Evolutionary conservation across 1,140 invertebrate species (phyloP), one percentile per base, ranked within the genome.

Genomic region (Eciton burchellii): DNA sequence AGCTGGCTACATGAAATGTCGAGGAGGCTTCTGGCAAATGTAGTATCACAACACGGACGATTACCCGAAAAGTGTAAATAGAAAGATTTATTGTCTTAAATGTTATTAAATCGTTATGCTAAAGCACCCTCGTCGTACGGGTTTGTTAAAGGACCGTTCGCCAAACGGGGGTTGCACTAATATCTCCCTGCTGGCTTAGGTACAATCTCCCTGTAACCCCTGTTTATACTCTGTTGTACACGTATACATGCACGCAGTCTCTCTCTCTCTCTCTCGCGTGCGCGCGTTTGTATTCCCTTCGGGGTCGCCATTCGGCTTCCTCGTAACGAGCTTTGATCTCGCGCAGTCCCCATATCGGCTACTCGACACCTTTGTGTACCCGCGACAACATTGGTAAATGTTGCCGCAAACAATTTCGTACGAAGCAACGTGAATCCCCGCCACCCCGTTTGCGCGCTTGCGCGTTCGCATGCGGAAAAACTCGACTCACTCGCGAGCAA

Each of bases 321-420:
- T 86, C 82, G 84, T 88, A 88, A 88, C 84, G 66, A 89, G 88
- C 87, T 89, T 89, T 88, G 88, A 89, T 88, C 84, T 86, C 81
- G 71, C 77, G 70, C 84, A 66, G 29, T 68, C 35, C 62, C 77
- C 86, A 72, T 89, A 88, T 88, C 87, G 82, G 76, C 86, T 68
- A 82, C 87, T 74, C 68, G 84, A 88, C 87, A 88, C 87, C 87
- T 82, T 86, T 89, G 84, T 81, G 82, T 82, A 86, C 72, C 54
- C 35, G 72, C 79, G 56, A 47, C 85, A 45, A 47, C 85, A 45
- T 63, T 71, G 54, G 60, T 19, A 66, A 49, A 57, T 76, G 73
- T 62, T n/a, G n/a, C n/a, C n/a, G 87, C 74, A 89, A 88, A 89
- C 87, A 89, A 52, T 65, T 35, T 47, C 6, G 24, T 3, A 57